A percentile compares a stretch with the other conserved stretches of the same genome.
phyloP scores from a whole-genome alignment of 2,113 vertebrate genomes.

The Ardeotis arabs region DNA sequence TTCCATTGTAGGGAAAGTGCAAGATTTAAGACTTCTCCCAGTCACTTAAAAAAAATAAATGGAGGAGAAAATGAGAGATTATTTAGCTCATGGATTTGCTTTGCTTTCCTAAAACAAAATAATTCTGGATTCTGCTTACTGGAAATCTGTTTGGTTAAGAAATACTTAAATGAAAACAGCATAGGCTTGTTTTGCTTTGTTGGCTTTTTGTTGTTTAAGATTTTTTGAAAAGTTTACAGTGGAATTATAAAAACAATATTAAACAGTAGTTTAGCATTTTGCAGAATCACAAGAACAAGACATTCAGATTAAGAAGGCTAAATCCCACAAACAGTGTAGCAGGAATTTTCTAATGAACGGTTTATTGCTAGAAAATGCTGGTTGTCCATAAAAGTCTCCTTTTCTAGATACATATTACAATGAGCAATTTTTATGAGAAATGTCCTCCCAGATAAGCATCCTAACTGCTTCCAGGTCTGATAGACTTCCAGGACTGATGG shows the following conservation, averaged over 20 bases:
- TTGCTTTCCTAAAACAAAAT: conserved; percentile 45
- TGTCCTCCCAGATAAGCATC: not conserved
- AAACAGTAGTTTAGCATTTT: conserved; percentile 1
- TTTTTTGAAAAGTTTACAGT: conserved; percentile 31
- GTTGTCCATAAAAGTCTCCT: not conserved
- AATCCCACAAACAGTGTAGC: not conserved
- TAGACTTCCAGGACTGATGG: not conserved
- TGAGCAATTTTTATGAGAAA: not conserved
- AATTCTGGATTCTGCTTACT: conserved; percentile 21
- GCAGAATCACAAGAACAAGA: not conserved
- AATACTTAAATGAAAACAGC: conserved; percentile 41
- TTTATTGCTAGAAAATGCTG: not conserved
- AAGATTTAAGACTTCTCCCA: not conserved
- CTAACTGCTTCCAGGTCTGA: not conserved
- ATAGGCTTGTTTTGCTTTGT: not conserved
- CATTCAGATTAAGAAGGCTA: not conserved
- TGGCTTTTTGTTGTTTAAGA: conserved; percentile 25
- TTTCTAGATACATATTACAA: not conserved
- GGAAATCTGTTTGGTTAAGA: conserved; percentile 38
- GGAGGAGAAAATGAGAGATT: conserved; percentile 9
- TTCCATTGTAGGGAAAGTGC: not conserved
- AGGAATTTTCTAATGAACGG: not conserved
- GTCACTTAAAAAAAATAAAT: not conserved
- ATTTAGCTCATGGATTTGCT: conserved; percentile 20
- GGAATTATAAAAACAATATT: conserved; percentile 13